phyloP scores from a whole-genome alignment of 2,113 vertebrate genomes.

The Pampusana beccarii region DNA sequence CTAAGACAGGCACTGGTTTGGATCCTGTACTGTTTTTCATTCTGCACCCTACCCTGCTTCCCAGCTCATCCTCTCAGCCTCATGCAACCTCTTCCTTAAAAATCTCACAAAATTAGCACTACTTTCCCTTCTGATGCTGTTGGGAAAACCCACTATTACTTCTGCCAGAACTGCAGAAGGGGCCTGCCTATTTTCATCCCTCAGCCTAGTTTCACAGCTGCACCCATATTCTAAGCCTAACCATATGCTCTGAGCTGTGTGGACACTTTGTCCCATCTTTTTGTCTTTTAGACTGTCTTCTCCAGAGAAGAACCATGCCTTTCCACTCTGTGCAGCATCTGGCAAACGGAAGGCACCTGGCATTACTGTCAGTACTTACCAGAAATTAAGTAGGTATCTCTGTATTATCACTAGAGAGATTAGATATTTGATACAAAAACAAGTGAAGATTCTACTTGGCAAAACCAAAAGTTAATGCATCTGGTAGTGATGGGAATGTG shows the following conservation, averaged over 20 bases:
- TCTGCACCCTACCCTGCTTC: neutral
- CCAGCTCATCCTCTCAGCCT: neutral
- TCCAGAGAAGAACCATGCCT: neutral
- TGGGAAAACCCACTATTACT: neutral
- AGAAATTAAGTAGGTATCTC: slow-evolving; percentile 37
- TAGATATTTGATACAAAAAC: neutral
- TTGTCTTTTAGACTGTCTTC: neutral
- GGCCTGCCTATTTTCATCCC: neutral
- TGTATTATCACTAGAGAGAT: slow-evolving; percentile 19
- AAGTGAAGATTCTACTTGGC: slow-evolving; percentile 25
- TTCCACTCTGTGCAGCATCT: slow-evolving; percentile 1
- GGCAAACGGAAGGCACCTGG: slow-evolving; percentile 8
- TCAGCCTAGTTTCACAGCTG: neutral
- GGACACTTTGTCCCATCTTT: neutral
- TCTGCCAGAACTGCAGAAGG: neutral
- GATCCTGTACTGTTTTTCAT: neutral
- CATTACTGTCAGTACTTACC: slow-evolving; percentile 28
- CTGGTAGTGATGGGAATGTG: neutral
- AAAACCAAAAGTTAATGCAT: slow-evolving; percentile 20
- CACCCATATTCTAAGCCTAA: neutral
- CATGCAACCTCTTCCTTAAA: neutral
- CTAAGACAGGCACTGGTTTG: neutral
- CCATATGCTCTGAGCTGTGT: neutral
- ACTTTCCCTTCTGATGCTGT: neutral
- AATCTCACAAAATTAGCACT: neutral